These are phyloP conservation scores for Channa maculata DNA, from an alignment of 2,113 vertebrate genomes.

Conservation along the genomic window DNA sequence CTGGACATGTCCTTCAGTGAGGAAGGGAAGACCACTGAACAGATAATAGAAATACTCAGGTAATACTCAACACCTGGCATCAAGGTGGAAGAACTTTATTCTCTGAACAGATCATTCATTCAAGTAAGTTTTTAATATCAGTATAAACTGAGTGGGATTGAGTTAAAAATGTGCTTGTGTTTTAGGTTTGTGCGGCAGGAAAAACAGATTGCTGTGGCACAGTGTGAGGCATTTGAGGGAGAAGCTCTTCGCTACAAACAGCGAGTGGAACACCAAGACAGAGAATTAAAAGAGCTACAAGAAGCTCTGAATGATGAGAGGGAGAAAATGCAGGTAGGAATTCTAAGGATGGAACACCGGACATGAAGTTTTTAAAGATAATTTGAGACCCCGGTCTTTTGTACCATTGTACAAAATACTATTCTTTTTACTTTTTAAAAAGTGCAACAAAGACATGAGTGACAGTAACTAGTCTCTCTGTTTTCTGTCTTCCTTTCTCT, in stretches of 20 bases:
- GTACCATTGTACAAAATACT: too few relatives aligned
- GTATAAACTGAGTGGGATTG: background rate
- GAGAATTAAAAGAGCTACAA: constrained; percentile 91
- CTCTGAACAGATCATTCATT: background rate
- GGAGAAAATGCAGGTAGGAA: constrained; percentile 92
- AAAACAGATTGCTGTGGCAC: constrained; percentile 94
- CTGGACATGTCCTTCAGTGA: constrained; percentile 88
- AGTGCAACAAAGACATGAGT: background rate
- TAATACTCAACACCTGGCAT: constrained; percentile 15
- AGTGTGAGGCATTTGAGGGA: constrained; percentile 90
- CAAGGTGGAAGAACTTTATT: background rate
- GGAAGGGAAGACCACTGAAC: constrained; percentile 93
- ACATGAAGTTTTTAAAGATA: too few relatives aligned
- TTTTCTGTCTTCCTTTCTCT: background rate
- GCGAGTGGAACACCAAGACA: constrained; percentile 90
- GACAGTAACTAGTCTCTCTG: background rate
- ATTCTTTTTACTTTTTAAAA: background rate
- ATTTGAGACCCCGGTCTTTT: too few relatives aligned
- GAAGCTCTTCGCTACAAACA: constrained; percentile 91
- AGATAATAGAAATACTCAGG: constrained; percentile 93
- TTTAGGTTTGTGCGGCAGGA: constrained; percentile 94
- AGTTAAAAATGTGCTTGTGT: background rate
- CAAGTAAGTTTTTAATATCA: background rate
- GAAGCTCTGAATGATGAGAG: constrained; percentile 91
- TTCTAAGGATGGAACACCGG: background rate